Base-by-base conservation (phyloP, 1,140 invertebrate genomes). In the Pachypsylla venusta region DNA sequence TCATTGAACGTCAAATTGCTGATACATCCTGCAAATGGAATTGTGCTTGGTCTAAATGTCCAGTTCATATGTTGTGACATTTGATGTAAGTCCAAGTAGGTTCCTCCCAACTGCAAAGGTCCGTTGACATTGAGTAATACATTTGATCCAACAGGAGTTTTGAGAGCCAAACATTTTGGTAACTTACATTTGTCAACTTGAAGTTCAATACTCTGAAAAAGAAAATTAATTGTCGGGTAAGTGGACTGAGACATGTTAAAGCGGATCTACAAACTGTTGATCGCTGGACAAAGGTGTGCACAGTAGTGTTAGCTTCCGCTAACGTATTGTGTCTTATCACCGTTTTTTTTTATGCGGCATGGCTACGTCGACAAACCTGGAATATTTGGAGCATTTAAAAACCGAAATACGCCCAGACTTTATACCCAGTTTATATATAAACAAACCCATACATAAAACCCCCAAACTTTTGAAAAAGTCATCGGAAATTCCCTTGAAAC, bases 91-190 rank as follows among this genome's bases (percentile, higher is more conserved):
- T 87, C 78, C 25, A 80, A 73, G 30, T 79, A 77, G 0, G 81
- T 77, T 10, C 92, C 92, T 16, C 92, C 93, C 7, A 96, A 62
- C 72, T 94, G 89, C 16, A 95, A 73, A 1, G 90, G 88, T 0
- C 85, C 81, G 69, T 93, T 93, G 0, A 93, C 86, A 67, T 93
- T 93, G 0, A 95, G 73, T 64, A 86, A 84, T 68, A 86, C 79
- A 63, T 86, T 83, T 1, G 78, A 74, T 1, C 84, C 83, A 20
- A 74, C 75, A 0, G 87, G 85, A 1, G 78, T 78, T 13, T 76
- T 79, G 2, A 87, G 71, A 62, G 77, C 80, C 74, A 85, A 77
- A 67, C 87, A 89, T 4, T 77, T 76, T 10, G 82, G 85, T 58
- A 81, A 71, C 26, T 78, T 77, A 63, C 86, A 89, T 63, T 81